Evolutionary conservation across 2,113 vertebrate species (phyloP), one percentile per base, ranked within the genome.

Genomic region (Apteryx owenii): DNA sequence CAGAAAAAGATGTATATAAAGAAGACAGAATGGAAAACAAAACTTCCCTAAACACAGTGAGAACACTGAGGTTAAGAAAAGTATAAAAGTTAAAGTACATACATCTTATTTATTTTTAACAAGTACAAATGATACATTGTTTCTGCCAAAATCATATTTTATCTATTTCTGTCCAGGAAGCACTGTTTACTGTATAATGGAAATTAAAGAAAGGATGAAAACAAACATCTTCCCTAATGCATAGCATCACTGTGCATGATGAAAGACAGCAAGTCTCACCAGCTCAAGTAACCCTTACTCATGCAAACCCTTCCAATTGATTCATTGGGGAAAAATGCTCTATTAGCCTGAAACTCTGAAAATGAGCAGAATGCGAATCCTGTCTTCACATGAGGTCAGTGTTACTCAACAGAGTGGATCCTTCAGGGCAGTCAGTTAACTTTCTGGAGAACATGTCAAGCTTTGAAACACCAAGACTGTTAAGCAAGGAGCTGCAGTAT

Each of bases 231-330:
- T 93, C 83, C 36, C 76, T 94, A 88, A 95, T 44, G 64, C 72
- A 90, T 0, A 71, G 36, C 13, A 33, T 54, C 12, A 12, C 10
- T 15, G 14, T 38, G n/a, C 91, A 95, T 70, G 40, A 75, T 9
- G 44, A 83, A 90, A 85, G 85, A 78, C 91, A 95, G 91, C 64
- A 95, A 96, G 85, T 62, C 48, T 65, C 88, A 56, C 91, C 90
- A 86, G 81, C 10, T 68, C 40, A 94, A 95, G 78, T 75, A 94
- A 97, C 89, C 91, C 91, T 94, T 81, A 96, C 82, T 84, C 65
- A 88, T 88, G 93, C 93, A 94, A 93, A 96, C 94, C 29, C 42
- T 91, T 69, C 33, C 82, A 90, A 89, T 88, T 95, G 95, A 96
- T 96, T 95, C 53, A 94, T 78, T 71, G 82, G 68, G 64, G 79